These are phyloP conservation scores for Hapalemur alaotrensis DNA, from an alignment of 2,797 vertebrate species.

Conservation along the genomic window DNA sequence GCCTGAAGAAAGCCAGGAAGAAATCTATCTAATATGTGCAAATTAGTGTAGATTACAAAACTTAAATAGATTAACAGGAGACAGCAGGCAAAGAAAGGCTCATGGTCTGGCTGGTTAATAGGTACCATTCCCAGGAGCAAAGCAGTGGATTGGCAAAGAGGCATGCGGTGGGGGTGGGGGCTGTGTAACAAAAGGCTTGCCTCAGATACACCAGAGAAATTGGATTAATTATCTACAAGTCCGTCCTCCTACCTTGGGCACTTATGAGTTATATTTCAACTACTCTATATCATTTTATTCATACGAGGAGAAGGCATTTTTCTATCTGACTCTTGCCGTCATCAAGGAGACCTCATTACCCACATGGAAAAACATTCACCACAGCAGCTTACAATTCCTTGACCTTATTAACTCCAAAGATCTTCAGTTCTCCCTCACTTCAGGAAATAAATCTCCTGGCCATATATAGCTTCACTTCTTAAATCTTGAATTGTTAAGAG, in stretches of 20 bases:
- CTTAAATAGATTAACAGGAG: conserved; percentile 34
- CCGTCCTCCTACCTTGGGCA: neutral
- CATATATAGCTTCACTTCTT: neutral
- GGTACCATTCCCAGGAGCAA: neutral
- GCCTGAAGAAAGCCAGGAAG: neutral
- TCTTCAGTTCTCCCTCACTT: neutral
- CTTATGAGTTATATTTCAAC: neutral
- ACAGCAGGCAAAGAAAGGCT: neutral
- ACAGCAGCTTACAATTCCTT: neutral
- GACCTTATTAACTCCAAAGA: neutral
- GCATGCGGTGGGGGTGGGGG: neutral
- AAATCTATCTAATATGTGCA: conserved; percentile 47
- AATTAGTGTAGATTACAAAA: conserved; percentile 41
- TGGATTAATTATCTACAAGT: neutral
- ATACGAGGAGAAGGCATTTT: neutral
- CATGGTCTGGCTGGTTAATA: neutral
- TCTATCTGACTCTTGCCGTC: neutral
- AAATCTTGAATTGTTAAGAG: neutral
- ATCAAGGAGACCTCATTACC: neutral
- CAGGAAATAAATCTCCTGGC: neutral
- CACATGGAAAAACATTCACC: neutral
- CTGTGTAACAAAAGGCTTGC: neutral
- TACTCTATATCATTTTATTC: neutral
- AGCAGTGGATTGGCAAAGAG: neutral
- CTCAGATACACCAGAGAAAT: neutral